A percentile compares a stretch with the other conserved stretches of the same genome.
Evolutionary conservation across 2,797 vertebrate species (phyloP).

Genomic region (Furcifer pardalis): DNA sequence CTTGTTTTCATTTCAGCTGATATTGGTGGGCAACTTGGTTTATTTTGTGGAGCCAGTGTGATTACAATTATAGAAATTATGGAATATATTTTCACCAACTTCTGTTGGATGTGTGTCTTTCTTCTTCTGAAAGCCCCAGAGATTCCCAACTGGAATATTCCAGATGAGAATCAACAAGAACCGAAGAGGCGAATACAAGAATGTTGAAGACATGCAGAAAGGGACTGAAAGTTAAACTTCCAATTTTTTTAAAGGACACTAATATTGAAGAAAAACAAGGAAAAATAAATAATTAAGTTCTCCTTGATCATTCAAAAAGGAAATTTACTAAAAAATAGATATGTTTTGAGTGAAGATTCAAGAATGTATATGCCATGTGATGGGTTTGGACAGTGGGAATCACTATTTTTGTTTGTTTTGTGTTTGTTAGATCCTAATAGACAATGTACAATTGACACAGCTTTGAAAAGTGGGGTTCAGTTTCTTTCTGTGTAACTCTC

Average conservation of each 20-base stretch:
- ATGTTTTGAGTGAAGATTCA: background rate
- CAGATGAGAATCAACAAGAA: conserved; percentile 49
- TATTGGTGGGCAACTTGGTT: conserved; percentile 78
- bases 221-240: background rate
- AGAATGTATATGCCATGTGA: background rate
- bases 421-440: no score
- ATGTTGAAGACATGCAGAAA: conserved; percentile 52
- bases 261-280: conserved; percentile 21
- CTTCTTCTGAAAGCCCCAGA: conserved; percentile 78
- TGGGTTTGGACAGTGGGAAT: no score
- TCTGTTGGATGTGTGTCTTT: conserved; percentile 79
- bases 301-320: background rate
- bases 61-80: conserved; percentile 80
- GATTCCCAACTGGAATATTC: conserved; percentile 53
- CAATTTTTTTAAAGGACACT: conserved; percentile 8
- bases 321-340: background rate
- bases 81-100: conserved; percentile 77
- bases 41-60: conserved; percentile 82
- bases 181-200: conserved; percentile 65
- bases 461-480: no score
- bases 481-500: no score
- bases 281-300: background rate
- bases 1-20: conserved; percentile 73
- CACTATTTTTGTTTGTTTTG: no score
- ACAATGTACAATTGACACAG: no score